These are phyloP conservation scores for Yoshiicerus persimilis DNA, from an alignment of 1,140 invertebrate species.

Conservation along the genomic window DNA sequence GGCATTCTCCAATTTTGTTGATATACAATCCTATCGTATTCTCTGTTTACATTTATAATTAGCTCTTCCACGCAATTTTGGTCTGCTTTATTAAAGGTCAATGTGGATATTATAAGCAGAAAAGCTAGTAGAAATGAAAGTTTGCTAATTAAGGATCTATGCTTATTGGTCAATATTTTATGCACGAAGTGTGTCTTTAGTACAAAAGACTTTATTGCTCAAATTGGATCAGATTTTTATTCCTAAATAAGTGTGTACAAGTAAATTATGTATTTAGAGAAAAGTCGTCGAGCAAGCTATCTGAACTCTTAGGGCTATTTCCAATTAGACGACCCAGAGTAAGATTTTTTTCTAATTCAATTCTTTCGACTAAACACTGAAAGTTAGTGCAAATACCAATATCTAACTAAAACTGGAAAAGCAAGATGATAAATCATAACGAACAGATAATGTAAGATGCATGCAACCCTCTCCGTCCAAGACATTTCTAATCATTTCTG, in stretches of 20 bases:
- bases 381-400: background rate
- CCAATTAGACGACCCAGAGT: background rate
- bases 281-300: background rate
- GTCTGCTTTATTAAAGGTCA: no score
- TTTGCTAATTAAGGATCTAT: no score
- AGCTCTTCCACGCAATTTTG: no score
- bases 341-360: background rate
- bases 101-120: no score
- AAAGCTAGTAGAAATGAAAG: no score
- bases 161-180: no score
- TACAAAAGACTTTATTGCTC: background rate
- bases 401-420: background rate
- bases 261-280: background rate
- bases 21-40: no score
- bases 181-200: no score
- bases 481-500: background rate
- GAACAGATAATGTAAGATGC: background rate
- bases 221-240: background rate
- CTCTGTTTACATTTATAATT: no score
- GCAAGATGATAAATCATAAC: background rate
- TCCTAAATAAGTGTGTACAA: background rate
- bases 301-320: background rate
- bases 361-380: background rate
- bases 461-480: background rate
- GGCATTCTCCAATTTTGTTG: no score